Evolutionary conservation across 2,113 vertebrate genomes (phyloP).

Genomic region (Lichenostomus cassidix): DNA sequence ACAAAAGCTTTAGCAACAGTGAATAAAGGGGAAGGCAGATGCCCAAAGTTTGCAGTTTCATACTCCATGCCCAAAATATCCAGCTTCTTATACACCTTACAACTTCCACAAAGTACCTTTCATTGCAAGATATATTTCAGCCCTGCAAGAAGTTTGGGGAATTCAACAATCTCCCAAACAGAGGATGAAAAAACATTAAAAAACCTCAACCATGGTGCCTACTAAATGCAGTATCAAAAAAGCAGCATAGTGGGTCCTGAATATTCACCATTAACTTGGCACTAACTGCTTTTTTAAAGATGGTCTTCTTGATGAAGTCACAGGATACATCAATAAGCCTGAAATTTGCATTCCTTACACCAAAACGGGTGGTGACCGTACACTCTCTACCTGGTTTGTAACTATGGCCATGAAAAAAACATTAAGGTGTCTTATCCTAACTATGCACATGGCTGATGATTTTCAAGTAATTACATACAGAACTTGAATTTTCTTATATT

Average conservation of each 20-base stretch:
- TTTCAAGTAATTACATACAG: background rate
- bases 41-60: background rate
- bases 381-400: background rate
- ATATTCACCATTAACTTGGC: background rate
- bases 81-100: background rate
- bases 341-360: background rate
- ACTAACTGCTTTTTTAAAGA: background rate
- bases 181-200: background rate
- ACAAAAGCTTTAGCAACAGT: background rate
- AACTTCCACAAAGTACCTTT: background rate
- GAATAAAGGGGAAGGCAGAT: background rate
- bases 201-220: accelerated
- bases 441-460: background rate
- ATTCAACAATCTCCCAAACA: background rate
- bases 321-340: background rate
- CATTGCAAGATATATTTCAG: background rate
- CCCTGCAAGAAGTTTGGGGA: background rate
- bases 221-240: background rate
- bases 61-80: background rate
- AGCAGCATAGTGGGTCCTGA: background rate
- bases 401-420: background rate
- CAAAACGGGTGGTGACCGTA: accelerated
- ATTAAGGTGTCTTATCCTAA: background rate
- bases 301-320: background rate
- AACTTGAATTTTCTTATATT: background rate